These are phyloP conservation scores for Holacanthella duospinosa DNA, from an alignment of 2,888 invertebrate genomes.

Conservation along the genomic window DNA sequence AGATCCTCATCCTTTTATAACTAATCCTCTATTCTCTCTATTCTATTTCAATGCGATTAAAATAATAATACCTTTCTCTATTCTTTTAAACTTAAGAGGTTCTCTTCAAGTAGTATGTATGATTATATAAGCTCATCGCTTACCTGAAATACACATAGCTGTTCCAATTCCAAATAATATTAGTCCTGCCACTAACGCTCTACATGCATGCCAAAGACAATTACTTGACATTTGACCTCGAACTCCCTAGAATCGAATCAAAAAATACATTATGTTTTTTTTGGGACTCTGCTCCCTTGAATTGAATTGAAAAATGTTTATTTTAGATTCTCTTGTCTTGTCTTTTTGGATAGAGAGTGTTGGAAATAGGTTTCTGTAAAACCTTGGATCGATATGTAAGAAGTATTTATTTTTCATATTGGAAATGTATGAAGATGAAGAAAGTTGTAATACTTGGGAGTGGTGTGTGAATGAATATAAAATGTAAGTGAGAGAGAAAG, in stretches of 20 bases:
- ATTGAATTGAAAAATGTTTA: too few species aligned
- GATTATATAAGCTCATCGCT: slow-evolving; percentile 37
- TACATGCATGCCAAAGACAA: slow-evolving; percentile 89
- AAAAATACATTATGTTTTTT: neutral
- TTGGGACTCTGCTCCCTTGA: neutral
- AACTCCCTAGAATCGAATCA: slow-evolving; percentile 52
- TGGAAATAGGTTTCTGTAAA: too few species aligned
- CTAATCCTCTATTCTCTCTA: neutral
- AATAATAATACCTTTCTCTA: too few species aligned
- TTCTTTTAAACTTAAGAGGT: too few species aligned
- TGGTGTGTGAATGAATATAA: too few species aligned
- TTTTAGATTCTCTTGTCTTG: too few species aligned
- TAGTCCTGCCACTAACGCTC: slow-evolving; percentile 76
- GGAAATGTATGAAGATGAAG: too few species aligned
- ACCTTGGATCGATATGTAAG: too few species aligned
- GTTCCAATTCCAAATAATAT: slow-evolving; percentile 78
- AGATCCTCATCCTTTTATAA: neutral
- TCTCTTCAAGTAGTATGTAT: neutral
- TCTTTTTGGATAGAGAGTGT: too few species aligned
- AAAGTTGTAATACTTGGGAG: too few species aligned
- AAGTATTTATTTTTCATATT: too few species aligned
- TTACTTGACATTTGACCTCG: slow-evolving; percentile 76
- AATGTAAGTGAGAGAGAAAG: too few species aligned
- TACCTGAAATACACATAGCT: slow-evolving; percentile 86
- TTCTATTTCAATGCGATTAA: neutral